Conservation (phyloP, 2,797 vertebrate genomes). For the Argyrosomus regius region DNA sequence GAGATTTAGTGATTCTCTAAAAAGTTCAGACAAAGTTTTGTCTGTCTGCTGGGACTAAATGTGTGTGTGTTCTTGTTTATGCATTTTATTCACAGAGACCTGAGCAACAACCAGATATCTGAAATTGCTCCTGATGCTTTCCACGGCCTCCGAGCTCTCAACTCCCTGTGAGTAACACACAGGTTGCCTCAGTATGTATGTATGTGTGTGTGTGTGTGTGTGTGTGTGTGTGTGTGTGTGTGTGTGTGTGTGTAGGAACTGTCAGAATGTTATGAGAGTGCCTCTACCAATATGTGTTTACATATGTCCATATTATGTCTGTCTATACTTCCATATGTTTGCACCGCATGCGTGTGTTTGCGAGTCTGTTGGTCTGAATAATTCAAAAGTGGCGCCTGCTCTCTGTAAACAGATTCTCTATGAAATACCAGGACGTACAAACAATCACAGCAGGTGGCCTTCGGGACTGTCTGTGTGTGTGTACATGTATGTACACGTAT, state of each 20-base stretch:
- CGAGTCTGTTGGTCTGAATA: conserved; percentile 48
- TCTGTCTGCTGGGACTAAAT: background rate
- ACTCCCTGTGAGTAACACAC: conserved; percentile 92
- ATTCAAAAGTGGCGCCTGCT: conserved; percentile 41
- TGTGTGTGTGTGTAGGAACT: conserved; percentile 1
- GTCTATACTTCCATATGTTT: conserved; percentile 26
- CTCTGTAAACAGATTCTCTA: conserved; percentile 28
- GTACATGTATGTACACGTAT: background rate
- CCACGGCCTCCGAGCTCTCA: conserved; percentile 92
- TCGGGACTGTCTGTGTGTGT: background rate
- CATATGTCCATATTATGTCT: conserved; percentile 2
- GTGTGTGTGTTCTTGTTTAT: background rate
- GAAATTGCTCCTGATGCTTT: conserved; percentile 80
- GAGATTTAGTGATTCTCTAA: background rate
- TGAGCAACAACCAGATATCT: conserved; percentile 95
- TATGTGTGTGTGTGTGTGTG: conserved; percentile 24
- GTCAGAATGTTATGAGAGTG: background rate
- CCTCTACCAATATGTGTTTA: conserved; percentile 28
- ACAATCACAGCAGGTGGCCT: conserved; percentile 16
- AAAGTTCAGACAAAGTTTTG: background rate
- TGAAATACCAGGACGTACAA: conserved; percentile 22
- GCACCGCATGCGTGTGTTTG: conserved; percentile 4
- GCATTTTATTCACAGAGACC: conserved; percentile 86
- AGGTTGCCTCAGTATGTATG: background rate
- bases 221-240: conserved; percentile 29